Evolutionary conservation across 2,797 vertebrate species (phyloP).

Genomic region (Capromys pilorides): DNA sequence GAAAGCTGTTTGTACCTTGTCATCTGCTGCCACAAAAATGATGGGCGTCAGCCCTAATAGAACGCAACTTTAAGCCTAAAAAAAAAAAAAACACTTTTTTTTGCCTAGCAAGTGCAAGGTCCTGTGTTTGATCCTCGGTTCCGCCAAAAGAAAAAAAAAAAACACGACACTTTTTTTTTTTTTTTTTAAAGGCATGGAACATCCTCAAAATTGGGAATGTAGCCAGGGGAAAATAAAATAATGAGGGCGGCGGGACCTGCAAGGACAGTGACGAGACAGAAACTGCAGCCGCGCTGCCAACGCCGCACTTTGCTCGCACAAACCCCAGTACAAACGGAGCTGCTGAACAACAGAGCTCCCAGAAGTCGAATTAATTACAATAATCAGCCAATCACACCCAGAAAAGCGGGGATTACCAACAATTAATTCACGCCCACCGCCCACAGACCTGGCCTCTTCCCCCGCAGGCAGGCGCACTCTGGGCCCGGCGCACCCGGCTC

Average conservation of each 20-base stretch:
- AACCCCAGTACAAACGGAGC: conserved; percentile 8
- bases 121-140: too few relatives aligned
- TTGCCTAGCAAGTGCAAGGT: too few relatives aligned
- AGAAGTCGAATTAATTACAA: conserved; percentile 74
- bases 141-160: too few relatives aligned
- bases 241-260: rapidly evolving
- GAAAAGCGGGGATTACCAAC: conserved; percentile 77
- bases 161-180: too few relatives aligned
- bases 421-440: conserved; percentile 73
- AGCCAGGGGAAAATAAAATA: not conserved
- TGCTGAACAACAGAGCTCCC: conserved; percentile 56
- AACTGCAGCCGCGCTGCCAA: not conserved
- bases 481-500: not conserved
- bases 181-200: not conserved
- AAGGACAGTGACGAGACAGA: rapidly evolving
- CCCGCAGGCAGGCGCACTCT: conserved; percentile 30
- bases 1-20: not conserved
- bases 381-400: conserved; percentile 78
- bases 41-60: not conserved
- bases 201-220: not conserved
- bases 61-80: not conserved
- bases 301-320: not conserved
- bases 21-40: not conserved
- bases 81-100: not conserved
- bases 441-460: conserved; percentile 44